Percentiles rank a stretch among this genome's conserved stretches.
Evolutionary conservation across 2,888 invertebrate genomes (phyloP).

Genomic region (Slavum lentiscoides): DNA sequence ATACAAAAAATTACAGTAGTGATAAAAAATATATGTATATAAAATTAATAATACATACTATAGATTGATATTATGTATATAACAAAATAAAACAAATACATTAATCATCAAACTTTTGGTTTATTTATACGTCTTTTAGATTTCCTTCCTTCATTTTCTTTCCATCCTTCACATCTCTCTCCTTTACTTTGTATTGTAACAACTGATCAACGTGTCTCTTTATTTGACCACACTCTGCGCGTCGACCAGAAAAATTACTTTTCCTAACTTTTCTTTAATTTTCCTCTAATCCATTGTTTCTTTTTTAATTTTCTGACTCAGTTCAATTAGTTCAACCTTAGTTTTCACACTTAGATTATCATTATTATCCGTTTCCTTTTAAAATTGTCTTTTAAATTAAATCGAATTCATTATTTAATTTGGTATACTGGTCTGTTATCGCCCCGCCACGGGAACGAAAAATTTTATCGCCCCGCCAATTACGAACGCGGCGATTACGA

Average conservation of each 20-base stretch:
- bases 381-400: constrained; percentile 7
- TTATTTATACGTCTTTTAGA: constrained; percentile 5
- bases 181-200: neutral
- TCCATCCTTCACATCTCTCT: neutral
- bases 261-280: constrained; percentile 31
- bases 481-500: too few relatives aligned
- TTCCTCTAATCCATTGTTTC: constrained; percentile 13
- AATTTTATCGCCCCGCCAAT: too few relatives aligned
- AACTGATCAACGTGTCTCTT: constrained; percentile 16
- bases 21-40: too few relatives aligned
- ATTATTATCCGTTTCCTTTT: neutral
- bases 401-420: constrained; percentile 21
- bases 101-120: neutral
- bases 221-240: neutral
- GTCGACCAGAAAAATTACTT: constrained; percentile 3
- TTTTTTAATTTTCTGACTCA: neutral
- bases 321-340: constrained; percentile 21
- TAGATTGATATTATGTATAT: neutral
- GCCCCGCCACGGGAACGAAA: too few relatives aligned
- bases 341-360: constrained; percentile 2
- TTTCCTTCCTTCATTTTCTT: neutral
- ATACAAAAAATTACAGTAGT: too few relatives aligned
- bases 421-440: too few relatives aligned
- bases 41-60: neutral
- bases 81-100: neutral